phyloP scores from a whole-genome alignment of 2,888 invertebrate genomes.

The Cheilosia pagana region DNA sequence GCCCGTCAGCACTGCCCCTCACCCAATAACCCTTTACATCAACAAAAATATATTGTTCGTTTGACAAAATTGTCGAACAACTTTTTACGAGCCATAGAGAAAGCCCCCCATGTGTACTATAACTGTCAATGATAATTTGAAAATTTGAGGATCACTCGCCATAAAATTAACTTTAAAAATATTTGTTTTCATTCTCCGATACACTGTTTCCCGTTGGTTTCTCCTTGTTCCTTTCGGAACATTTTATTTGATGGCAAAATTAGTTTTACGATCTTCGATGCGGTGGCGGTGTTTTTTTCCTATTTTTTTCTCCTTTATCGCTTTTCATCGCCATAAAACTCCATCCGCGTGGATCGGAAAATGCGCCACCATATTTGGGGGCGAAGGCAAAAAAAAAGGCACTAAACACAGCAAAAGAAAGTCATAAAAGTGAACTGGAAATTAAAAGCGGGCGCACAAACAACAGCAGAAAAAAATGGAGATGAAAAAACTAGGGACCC shows the following conservation, averaged over 20 bases:
- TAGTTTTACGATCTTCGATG: constrained; percentile 71
- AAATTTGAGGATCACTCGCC: constrained; percentile 63
- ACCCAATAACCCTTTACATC: not conserved
- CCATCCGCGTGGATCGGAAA: constrained; percentile 7
- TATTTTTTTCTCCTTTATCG: constrained; percentile 59
- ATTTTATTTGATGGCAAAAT: constrained; percentile 74
- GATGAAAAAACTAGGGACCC: constrained; percentile 17
- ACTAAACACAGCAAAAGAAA: constrained; percentile 31
- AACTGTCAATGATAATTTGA: constrained; percentile 62
- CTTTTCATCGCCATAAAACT: constrained; percentile 64
- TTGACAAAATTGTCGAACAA: constrained; percentile 21
- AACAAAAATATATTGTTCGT: not conserved
- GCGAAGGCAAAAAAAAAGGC: not conserved
- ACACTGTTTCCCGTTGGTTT: constrained; percentile 9
- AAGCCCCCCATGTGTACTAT: constrained; percentile 20
- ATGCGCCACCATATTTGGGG: constrained; percentile 19
- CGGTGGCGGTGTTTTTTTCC: constrained; percentile 45
- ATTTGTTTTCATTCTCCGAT: constrained; percentile 34
- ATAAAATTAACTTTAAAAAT: constrained; percentile 49
- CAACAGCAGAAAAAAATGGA: too few relatives aligned
- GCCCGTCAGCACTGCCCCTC: constrained; percentile 2
- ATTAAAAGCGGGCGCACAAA: constrained; percentile 56
- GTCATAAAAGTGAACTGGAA: constrained; percentile 48
- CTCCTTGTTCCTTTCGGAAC: constrained; percentile 40
- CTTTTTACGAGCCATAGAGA: constrained; percentile 34